Base-by-base conservation (phyloP, 2,113 vertebrate genomes). In the Silurus meridionalis region DNA sequence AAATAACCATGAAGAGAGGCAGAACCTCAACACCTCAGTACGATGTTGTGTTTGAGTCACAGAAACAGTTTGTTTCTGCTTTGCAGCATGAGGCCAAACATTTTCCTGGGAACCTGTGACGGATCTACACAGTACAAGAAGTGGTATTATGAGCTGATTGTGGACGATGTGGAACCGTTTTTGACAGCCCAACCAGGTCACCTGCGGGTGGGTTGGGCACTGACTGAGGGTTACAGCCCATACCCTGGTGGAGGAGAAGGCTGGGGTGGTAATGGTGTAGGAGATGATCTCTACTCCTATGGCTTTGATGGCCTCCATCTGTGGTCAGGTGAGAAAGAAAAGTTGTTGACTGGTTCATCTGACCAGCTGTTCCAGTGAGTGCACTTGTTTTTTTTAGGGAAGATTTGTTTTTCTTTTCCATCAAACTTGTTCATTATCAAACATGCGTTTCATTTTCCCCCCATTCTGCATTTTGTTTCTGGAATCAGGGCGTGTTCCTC, bases 111-210 rank as follows among this genome's bases (percentile, higher is more conserved):
- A 80, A 96, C 96, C 0, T 97, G 96, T 28, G 97, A 97, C 86
- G 96, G 96, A 86, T 96, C 97, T 67, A 97, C 97, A 0, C 97
- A 97, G 90, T 98, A 96, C 23, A 94, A 95, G 92, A 97, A 97
- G 90, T 98, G 97, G 97, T 98, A 98, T 88, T 98, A 96, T 85
- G 97, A 98, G 89, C 89, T 98, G 91, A 97, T 97, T 87, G 97
- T 98, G 91, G 97, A 97, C 48, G 91, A 96, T 0, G 96, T 96
- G 90, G 95, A 95, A 88, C 94, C 97, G 0, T 98, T 97, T 85
- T 89, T 97, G 61, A 96, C 96, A 0, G 92, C 96, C 1, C 96
- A 97, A 90, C 81, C 94, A 0, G 96, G 95, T 77, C 97, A 97
- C 88, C 91, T 98, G 77, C 94, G 96, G 13, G 96, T 98, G 82